Base-by-base conservation (phyloP, 2,888 invertebrate genomes). In the Drosophila mayaguana region DNA sequence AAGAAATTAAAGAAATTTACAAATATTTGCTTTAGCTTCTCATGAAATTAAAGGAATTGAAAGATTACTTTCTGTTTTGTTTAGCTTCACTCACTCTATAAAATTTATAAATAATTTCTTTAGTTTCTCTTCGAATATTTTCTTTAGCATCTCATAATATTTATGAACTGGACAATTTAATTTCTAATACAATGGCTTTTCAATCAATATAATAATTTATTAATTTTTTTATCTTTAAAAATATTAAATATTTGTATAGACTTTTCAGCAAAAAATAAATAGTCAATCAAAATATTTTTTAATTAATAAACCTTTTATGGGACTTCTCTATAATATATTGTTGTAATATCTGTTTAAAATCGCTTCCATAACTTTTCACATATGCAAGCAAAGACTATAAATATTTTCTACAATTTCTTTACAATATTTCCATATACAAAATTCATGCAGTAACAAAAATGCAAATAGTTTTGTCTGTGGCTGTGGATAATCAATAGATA, bases 401-500 rank as follows among this genome's bases (percentile, higher is more conserved):
- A 18, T 55, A 64, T 66, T n/a, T 67, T 43, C 68, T 45, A 62
- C 70, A 75, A 59, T 80, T 83, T 72, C 45, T 51, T 66, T 25
- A 34, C 56, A 55, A 75, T 43, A 48, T 45, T 28, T 55, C 9
- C 3, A 9, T 32, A 12, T 12, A 32, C 61, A 28, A 69, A 54
- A 56, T 46, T 32, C 88, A 87, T 85, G 82, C 83, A 63, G 57
- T 56, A 85, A 85, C 89, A 90, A 89, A 90, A 89, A 90, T 89
- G 89, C 90, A 77, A 89, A 90, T 87, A 87, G 63, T 70, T 63
- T 75, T 42, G 68, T 55, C 60, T 72, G 63, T 63, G 69, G 63
- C 64, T 75, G 67, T 51, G 64, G 32, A 65, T 66, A 71, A 60
- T 65, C 43, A 42, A 32, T 48, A 34, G 22, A n/a, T 50, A 45